Percentiles rank a stretch among this genome's conserved stretches.
These are phyloP conservation scores for Lobophora halterata DNA, from an alignment of 2,888 invertebrate species.

Conservation along the genomic window DNA sequence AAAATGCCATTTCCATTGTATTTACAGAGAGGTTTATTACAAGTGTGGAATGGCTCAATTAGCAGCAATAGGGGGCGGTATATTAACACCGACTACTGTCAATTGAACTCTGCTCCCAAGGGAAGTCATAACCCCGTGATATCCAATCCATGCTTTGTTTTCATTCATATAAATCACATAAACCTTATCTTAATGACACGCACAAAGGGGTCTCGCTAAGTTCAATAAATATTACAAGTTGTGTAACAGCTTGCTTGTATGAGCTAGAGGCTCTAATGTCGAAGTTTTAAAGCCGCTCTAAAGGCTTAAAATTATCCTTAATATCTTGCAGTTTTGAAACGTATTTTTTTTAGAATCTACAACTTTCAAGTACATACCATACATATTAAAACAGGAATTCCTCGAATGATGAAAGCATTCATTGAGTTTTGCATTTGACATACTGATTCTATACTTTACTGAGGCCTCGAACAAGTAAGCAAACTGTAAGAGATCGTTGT, in stretches of 20 bases:
- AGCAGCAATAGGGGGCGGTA: background rate
- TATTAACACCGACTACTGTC: background rate
- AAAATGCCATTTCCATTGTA: background rate
- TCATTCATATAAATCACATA: background rate
- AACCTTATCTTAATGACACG: slow-evolving; percentile 4
- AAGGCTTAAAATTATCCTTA: too few species aligned
- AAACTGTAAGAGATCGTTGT: slow-evolving; percentile 48
- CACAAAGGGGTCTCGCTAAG: slow-evolving; percentile 1
- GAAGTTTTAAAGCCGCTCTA: too few species aligned
- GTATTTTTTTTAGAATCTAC: too few species aligned
- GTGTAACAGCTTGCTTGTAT: background rate
- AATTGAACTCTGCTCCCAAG: background rate
- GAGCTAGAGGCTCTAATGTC: too few species aligned
- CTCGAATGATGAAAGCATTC: too few species aligned
- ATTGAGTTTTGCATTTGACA: slow-evolving; percentile 4
- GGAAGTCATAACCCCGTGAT: slow-evolving; percentile 7
- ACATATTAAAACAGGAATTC: too few species aligned
- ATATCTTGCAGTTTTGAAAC: too few species aligned
- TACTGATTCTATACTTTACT: slow-evolving; percentile 7
- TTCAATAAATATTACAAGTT: slow-evolving; percentile 1
- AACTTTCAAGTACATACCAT: too few species aligned
- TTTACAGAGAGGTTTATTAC: background rate
- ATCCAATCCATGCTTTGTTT: slow-evolving; percentile 7
- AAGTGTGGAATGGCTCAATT: background rate
- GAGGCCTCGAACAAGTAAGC: slow-evolving; percentile 7